A percentile compares a stretch with the other conserved stretches of the same genome.
Conservation (phyloP, 2,113 vertebrate species). For the Solea senegalensis region DNA sequence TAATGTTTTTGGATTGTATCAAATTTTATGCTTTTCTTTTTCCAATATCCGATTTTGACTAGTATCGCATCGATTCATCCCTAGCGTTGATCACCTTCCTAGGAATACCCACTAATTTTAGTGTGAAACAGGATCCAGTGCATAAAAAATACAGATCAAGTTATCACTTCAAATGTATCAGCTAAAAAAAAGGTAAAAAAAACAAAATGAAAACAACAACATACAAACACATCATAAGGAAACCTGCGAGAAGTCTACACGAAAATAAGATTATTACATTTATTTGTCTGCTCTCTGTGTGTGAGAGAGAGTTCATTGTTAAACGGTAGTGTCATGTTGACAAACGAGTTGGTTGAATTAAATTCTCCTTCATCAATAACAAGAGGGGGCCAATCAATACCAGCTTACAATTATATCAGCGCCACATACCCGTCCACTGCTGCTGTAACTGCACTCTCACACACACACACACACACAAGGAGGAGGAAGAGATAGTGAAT, state of each 20-base stretch:
- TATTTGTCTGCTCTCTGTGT: constrained; percentile 24
- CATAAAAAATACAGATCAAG: too few relatives aligned
- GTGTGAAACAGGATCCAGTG: too few relatives aligned
- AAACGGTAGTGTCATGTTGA: constrained; percentile 84
- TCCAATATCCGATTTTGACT: too few relatives aligned
- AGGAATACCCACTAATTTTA: too few relatives aligned
- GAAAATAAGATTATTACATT: constrained; percentile 32
- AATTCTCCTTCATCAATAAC: constrained; percentile 84
- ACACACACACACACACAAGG: constrained; percentile 25
- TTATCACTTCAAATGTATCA: not conserved
- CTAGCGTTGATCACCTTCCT: too few relatives aligned
- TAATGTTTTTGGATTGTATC: too few relatives aligned
- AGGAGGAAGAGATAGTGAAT: not conserved
- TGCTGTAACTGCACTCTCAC: constrained; percentile 32
- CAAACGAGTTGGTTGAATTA: constrained; percentile 84
- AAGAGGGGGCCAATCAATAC: constrained; percentile 80
- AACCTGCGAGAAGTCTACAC: constrained; percentile 11
- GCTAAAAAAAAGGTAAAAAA: not conserved
- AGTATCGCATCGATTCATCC: too few relatives aligned
- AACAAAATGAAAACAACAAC: not conserved
- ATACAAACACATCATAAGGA: not conserved
- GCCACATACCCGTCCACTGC: constrained; percentile 46
- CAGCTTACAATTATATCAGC: constrained; percentile 82
- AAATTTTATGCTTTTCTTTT: too few relatives aligned
- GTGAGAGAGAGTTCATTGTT: constrained; percentile 79